phyloP scores from a whole-genome alignment of 2,888 invertebrate genomes.

The Eupithecia tripunctaria region DNA sequence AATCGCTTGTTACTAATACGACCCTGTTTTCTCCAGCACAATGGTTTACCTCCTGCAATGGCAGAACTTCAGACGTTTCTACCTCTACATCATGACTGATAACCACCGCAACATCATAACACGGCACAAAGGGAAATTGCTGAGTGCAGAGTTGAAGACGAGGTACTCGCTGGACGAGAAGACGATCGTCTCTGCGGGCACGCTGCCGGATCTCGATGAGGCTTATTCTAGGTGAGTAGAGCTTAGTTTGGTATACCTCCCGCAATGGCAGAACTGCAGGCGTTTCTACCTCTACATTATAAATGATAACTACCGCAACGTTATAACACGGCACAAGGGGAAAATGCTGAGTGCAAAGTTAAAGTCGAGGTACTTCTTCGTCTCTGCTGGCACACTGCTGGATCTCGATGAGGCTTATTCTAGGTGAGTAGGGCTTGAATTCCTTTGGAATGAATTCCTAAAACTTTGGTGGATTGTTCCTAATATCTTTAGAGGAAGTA shows the following conservation, averaged over 20 bases:
- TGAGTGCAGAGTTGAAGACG: conserved; percentile 89
- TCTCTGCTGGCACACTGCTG: conserved; percentile 93
- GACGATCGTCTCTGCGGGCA: conserved; percentile 93
- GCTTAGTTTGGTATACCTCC: conserved; percentile 86
- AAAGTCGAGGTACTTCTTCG: conserved; percentile 88
- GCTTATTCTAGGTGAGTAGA: conserved; percentile 89
- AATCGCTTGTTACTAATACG: background rate
- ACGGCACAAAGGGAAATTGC: conserved; percentile 90
- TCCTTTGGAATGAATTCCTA: conserved; percentile 1
- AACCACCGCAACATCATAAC: conserved; percentile 94
- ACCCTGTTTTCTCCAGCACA: conserved; percentile 83
- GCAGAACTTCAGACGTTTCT: conserved; percentile 95
- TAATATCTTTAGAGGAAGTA: background rate
- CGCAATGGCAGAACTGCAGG: conserved; percentile 95
- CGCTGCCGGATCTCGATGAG: conserved; percentile 94
- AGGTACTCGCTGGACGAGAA: conserved; percentile 89
- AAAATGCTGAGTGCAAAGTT: conserved; percentile 90
- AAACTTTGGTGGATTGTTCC: background rate
- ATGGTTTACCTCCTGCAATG: conserved; percentile 93
- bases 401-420: conserved; percentile 96
- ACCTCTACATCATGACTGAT: conserved; percentile 96
- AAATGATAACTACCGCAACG: conserved; percentile 95
- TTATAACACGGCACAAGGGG: conserved; percentile 93
- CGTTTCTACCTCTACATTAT: conserved; percentile 96
- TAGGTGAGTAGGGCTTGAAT: conserved; percentile 69